A percentile compares a stretch with the other conserved stretches of the same genome.
phyloP scores from a whole-genome alignment of 2,888 invertebrate genomes.

The Gymnosoma rotundatum region DNA sequence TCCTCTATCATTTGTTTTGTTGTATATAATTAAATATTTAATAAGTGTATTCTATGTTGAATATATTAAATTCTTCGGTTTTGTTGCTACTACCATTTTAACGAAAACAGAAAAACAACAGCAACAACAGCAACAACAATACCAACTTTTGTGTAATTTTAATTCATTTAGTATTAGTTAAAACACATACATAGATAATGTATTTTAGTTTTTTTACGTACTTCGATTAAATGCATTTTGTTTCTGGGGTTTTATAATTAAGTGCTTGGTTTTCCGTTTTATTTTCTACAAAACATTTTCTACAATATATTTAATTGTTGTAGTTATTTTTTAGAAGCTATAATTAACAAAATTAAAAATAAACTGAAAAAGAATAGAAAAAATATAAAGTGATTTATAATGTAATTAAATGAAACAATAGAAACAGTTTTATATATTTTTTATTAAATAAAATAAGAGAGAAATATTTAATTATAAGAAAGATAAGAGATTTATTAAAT shows the following conservation, averaged over 20 bases:
- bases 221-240: slow-evolving; percentile 47
- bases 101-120: background rate
- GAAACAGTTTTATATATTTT: background rate
- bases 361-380: background rate
- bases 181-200: background rate
- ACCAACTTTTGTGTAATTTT: background rate
- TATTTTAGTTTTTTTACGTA: background rate
- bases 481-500: background rate
- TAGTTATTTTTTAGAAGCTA: slow-evolving; percentile 4
- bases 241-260: slow-evolving; percentile 59
- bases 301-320: background rate
- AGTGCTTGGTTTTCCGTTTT: slow-evolving; percentile 51
- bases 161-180: slow-evolving; percentile 21
- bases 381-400: slow-evolving; percentile 21
- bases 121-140: background rate
- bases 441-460: no score
- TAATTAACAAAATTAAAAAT: slow-evolving; percentile 22
- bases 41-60: slow-evolving; percentile 12
- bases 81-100: slow-evolving; percentile 14
- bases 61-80: slow-evolving; percentile 34
- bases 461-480: background rate
- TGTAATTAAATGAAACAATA: slow-evolving; percentile 40
- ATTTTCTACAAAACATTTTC: slow-evolving; percentile 33
- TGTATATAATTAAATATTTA: slow-evolving; percentile 8
- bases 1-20: no score